Evolutionary conservation across 2,888 invertebrate genomes (phyloP), one percentile per base, ranked within the genome.

Genomic region (Hermaeophaga mercurialis): DNA sequence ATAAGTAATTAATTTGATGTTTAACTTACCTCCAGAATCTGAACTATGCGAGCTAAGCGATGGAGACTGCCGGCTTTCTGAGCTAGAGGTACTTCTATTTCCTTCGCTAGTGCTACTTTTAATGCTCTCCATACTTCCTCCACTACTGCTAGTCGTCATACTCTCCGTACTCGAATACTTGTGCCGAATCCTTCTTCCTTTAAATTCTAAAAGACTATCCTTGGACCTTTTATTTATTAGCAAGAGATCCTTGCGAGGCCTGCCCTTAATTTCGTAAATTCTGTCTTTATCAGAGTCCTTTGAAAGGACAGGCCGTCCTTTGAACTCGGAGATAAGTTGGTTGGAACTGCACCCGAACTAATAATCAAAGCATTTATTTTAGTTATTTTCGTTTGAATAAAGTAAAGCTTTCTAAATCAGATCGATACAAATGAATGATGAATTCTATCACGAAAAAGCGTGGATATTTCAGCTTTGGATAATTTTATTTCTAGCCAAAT

Each of bases 41-140:
- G 91, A 91, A 75, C 90, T 91, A 73, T 92, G 91, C 8, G 91
- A 91, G 77, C 91, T 92, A 50, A 92, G 80, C 48, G 91, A 90
- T 39, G 89, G 89, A 59, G 91, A 91, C 74, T 89, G 89, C 45
- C 89, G 84, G 74, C 91, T 91, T 72, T 91, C 91, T 46, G 90
- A 90, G 77, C 91, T 91, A 72, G 89, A 89, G 54, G 90, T 91
- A 72, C 91, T 92, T 67, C 91, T 82, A 72, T 91, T 91, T 22
- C 91, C 91, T 76, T 92, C 92, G 75, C 92, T 93, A 54, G 91
- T 91, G 75, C 90, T 91, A 77, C 91, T 91, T 61, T 90, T 84
- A 61, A 93, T 79, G 52, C 92, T 92, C 73, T 93, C 93, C 87
- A 93, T 88, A 75, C 92, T 92, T 36, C 90, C 91, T 46, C 90